These are phyloP conservation scores for Cydia pomonella DNA, from an alignment of 1,140 invertebrate species.

Conservation along the genomic window DNA sequence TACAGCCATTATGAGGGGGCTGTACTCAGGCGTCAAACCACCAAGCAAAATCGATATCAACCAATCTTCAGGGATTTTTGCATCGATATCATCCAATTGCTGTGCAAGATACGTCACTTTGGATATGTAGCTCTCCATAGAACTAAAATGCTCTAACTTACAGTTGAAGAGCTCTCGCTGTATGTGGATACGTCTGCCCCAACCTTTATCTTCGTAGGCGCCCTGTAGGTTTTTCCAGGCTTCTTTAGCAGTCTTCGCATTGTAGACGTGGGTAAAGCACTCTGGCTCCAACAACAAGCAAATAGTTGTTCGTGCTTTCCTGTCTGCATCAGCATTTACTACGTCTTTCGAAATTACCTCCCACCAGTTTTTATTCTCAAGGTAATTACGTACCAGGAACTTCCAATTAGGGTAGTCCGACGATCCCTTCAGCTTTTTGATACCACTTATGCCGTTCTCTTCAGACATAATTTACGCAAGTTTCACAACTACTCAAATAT, in stretches of 20 bases:
- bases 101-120: conserved; percentile 29
- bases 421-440: no score
- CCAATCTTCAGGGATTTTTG: background rate
- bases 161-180: no score
- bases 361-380: no score
- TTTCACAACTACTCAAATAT: background rate
- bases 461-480: conserved; percentile 26
- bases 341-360: no score
- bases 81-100: conserved; percentile 31
- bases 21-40: conserved; percentile 47
- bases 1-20: conserved; percentile 55
- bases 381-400: no score
- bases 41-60: conserved; percentile 43
- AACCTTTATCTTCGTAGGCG: no score
- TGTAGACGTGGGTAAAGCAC: background rate
- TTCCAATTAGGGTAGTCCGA: no score
- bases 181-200: no score
- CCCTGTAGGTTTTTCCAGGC: background rate
- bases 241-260: background rate
- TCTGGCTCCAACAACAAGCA: background rate
- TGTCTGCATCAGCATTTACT: background rate
- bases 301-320: background rate
- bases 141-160: no score
- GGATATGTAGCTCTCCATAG: conserved; percentile 23
- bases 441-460: background rate